A percentile compares a stretch with the other conserved stretches of the same genome.
Conservation (phyloP, 2,797 vertebrate genomes). For the Enteromius viviparus region DNA sequence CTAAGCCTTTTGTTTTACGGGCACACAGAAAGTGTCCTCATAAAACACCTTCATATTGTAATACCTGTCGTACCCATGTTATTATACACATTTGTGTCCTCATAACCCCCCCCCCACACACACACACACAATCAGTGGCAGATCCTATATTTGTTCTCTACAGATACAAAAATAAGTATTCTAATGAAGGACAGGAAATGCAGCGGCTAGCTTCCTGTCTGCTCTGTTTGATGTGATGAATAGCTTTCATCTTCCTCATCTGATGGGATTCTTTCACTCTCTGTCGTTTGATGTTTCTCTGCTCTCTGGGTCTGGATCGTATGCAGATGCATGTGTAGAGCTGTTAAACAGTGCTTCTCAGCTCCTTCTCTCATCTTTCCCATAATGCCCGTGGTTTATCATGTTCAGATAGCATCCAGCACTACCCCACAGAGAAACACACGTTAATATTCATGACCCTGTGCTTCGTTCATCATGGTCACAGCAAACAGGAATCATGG, state of each 20-base stretch:
- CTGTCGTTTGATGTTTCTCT: slow-evolving; percentile 7
- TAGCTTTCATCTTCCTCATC: slow-evolving; percentile 55
- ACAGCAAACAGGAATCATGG: background rate
- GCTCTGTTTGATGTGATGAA: slow-evolving; percentile 52
- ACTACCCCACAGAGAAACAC: background rate
- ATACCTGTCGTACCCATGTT: no score
- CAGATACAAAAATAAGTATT: slow-evolving; percentile 49
- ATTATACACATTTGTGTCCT: no score
- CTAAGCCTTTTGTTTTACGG: no score
- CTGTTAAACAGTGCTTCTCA: background rate
- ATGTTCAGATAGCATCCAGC: background rate
- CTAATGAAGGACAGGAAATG: slow-evolving; percentile 48
- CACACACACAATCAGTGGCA: background rate
- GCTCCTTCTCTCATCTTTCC: background rate
- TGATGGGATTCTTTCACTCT: slow-evolving; percentile 25
- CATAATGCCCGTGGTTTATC: background rate
- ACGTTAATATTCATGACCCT: background rate
- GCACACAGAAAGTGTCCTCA: no score
- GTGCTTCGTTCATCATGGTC: background rate
- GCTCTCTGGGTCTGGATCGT: background rate
- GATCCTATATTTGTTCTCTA: slow-evolving; percentile 52
- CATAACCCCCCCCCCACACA: no score
- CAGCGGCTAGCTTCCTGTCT: slow-evolving; percentile 55
- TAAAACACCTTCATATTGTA: no score
- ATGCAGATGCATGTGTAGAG: background rate